phyloP scores from a whole-genome alignment of 2,797 vertebrate genomes.

The Pelobates cultripes region DNA sequence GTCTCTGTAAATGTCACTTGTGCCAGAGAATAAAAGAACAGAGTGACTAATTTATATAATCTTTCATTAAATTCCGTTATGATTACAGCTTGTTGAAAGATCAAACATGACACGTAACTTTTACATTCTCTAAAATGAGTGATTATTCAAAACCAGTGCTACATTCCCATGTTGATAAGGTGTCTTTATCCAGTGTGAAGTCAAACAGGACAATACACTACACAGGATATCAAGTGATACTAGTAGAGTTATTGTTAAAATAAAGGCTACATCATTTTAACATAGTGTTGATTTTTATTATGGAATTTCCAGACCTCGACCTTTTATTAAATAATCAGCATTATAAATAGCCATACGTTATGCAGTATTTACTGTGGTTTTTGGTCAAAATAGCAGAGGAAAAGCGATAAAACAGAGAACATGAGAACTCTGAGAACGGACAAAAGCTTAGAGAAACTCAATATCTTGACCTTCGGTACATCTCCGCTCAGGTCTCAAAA shows the following conservation, averaged over 20 bases:
- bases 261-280: not conserved
- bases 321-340: no score
- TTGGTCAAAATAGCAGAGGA: no score
- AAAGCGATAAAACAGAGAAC: no score
- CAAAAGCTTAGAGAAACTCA: no score
- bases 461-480: no score
- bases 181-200: not conserved
- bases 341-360: no score
- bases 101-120: conserved; percentile 12
- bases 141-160: conserved; percentile 15
- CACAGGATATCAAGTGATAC: not conserved
- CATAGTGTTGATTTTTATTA: no score
- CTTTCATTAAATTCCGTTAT: conserved; percentile 13
- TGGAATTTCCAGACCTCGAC: no score
- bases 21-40: conserved; percentile 7
- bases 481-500: no score
- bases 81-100: conserved; percentile 32
- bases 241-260: not conserved
- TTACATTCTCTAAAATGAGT: conserved; percentile 5
- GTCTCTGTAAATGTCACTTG: conserved; percentile 31
- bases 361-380: no score
- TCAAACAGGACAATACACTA: not conserved
- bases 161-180: conserved; percentile 2
- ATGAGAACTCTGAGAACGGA: no score
- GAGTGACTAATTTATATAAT: conserved; percentile 35